Evolutionary conservation across 2,888 invertebrate species (phyloP), one percentile per base, ranked within the genome.

Genomic region (Orchestes rusci): DNA sequence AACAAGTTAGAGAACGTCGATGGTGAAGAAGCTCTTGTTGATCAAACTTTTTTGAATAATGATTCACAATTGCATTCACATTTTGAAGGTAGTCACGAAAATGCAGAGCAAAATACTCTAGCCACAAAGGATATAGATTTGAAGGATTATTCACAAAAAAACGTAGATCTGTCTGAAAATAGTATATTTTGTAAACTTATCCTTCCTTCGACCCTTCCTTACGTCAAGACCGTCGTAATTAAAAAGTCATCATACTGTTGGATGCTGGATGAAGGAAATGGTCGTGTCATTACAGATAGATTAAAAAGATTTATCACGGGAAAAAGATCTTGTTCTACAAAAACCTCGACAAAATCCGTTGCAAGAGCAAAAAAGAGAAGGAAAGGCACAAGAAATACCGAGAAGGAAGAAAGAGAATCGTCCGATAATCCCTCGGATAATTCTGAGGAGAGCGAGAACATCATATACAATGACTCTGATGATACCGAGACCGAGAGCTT

Each of bases 91-190:
- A 4, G 4, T 32, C 3, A 10, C 16, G 32, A 32, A 32, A 16
- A 16, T 13, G 3, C 16, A 13, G 23, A 10, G 5, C 7, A 23
- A 23, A 10, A 10, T 23, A 10, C 10, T 23, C n/a, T n/a, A n/a
- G 32, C 16, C 10, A 32, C 32, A 32, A 32, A 32, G 16, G 32
- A 31, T 16, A 15, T 39, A 18, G 39, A 39, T 28, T 13, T 37
- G 2, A 27, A 28, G 16, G 28, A 37, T 18, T 37, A 37, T 28
- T 15, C 37, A 16, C 3, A 15, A 37, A 16, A 15, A 27, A 37
- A 37, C 13, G 37, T 37, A 37, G 37, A 37, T 37, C 3, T 27
- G 15, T 37, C 37, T 8, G 37, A 37, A 37, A 37, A 27, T 15
- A 27, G 37, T 16, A 23, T 15, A 17, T 37, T 16, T 18, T 4